These are phyloP conservation scores for Parasteatoda lunata DNA, from an alignment of 2,888 invertebrate genomes.

Conservation along the genomic window DNA sequence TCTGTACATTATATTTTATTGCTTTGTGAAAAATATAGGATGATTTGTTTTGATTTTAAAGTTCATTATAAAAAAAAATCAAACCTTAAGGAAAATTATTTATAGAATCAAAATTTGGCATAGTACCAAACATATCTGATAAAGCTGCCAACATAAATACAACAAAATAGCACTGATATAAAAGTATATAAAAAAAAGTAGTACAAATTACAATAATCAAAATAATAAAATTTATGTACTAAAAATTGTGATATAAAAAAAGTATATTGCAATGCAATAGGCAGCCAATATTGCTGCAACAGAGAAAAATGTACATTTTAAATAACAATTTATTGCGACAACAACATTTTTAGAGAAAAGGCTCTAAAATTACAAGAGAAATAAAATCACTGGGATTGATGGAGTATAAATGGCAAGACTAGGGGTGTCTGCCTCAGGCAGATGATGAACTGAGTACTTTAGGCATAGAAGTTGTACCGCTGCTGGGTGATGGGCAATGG, in stretches of 20 bases:
- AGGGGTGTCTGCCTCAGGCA: slow-evolving; percentile 17
- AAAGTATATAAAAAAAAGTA: not conserved
- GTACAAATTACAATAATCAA: slow-evolving; percentile 1
- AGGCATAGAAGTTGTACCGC: slow-evolving; percentile 80
- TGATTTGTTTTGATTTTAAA: no score
- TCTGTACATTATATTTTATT: no score
- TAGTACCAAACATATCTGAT: no score
- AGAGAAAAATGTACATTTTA: not conserved
- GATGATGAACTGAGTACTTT: slow-evolving; percentile 19
- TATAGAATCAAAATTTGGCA: no score
- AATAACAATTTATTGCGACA: slow-evolving; percentile 11
- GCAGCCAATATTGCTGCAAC: no score
- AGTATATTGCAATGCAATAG: not conserved
- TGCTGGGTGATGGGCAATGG: slow-evolving; percentile 89
- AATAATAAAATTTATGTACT: not conserved
- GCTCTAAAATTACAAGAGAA: not conserved
- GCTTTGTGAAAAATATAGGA: no score
- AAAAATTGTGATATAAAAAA: not conserved
- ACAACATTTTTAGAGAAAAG: not conserved
- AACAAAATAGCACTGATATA: not conserved
- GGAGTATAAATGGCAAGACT: slow-evolving; percentile 42
- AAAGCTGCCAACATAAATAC: no score
- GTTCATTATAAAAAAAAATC: no score
- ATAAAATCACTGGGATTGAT: slow-evolving; percentile 51
- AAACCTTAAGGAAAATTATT: no score